These are phyloP conservation scores for Megathymus violae DNA, from an alignment of 1,140 invertebrate species.

Conservation along the genomic window DNA sequence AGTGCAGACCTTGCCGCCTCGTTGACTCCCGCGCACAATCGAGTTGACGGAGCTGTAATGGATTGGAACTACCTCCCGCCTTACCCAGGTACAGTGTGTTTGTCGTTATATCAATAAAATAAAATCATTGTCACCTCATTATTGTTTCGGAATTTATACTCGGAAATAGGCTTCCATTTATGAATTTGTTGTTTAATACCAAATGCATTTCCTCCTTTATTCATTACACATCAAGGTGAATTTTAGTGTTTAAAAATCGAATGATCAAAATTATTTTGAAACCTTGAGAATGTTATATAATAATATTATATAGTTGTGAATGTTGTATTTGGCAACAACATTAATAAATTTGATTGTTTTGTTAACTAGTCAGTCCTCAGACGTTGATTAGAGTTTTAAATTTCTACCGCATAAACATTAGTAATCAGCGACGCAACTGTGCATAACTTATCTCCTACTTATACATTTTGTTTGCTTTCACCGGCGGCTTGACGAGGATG, in stretches of 20 bases:
- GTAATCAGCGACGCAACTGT: conserved; percentile 35
- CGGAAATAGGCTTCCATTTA: neutral
- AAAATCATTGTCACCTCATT: neutral
- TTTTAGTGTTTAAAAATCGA: neutral
- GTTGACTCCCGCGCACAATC: conserved; percentile 69
- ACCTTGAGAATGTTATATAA: too few species aligned
- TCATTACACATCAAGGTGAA: neutral
- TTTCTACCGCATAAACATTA: conserved; percentile 47
- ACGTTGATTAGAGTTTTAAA: conserved; percentile 6
- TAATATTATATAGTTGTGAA: too few species aligned
- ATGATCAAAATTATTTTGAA: too few species aligned
- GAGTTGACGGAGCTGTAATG: conserved; percentile 67
- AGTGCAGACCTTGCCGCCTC: conserved; percentile 69
- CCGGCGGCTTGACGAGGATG: conserved; percentile 50
- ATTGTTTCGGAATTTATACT: neutral
- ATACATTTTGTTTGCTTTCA: conserved; percentile 74
- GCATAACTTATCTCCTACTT: conserved; percentile 39
- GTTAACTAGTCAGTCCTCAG: neutral
- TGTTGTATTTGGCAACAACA: too few species aligned
- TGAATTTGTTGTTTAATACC: too few species aligned
- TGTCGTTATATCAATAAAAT: conserved; percentile 9
- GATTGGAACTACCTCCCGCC: conserved; percentile 62
- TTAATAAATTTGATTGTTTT: neutral
- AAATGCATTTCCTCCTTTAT: neutral
- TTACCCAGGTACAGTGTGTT: conserved; percentile 57